Conservation (phyloP, 2,888 invertebrate species). For the Phoenoteleia sp. region DNA sequence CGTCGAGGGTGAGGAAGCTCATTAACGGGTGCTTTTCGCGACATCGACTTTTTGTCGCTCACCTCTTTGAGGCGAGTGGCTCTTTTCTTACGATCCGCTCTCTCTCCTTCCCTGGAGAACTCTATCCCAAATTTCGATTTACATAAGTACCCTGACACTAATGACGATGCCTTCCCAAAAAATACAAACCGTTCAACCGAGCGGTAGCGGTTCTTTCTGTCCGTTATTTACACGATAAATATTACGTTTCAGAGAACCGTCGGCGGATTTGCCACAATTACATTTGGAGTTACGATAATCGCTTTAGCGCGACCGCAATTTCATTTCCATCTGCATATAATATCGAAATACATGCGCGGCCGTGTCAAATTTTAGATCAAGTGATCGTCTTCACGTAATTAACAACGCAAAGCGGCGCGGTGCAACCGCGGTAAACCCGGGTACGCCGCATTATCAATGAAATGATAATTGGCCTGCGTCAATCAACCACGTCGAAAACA, state of each 20-base stretch:
- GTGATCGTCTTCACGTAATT: constrained; percentile 24
- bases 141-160: constrained; percentile 81
- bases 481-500: constrained; percentile 56
- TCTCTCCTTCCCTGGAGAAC: constrained; percentile 16
- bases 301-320: constrained; percentile 17
- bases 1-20: constrained; percentile 85
- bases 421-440: not conserved
- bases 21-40: constrained; percentile 85
- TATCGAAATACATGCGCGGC: not conserved
- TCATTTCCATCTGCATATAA: constrained; percentile 20
- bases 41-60: constrained; percentile 75
- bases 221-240: constrained; percentile 48
- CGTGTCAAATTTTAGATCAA: constrained; percentile 24
- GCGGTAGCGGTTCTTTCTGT: not conserved
- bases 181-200: constrained; percentile 23
- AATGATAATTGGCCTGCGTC: constrained; percentile 64
- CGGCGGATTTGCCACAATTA: constrained; percentile 26
- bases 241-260: not conserved
- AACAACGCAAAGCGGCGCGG: not conserved
- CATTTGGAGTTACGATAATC: constrained; percentile 40
- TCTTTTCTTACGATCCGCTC: constrained; percentile 51
- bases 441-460: constrained; percentile 36
- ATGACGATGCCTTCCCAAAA: constrained; percentile 74
- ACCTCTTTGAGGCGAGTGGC: constrained; percentile 41
- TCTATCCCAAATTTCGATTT: constrained; percentile 80